Percentiles rank a stretch among this genome's conserved stretches.
Conservation (phyloP, 2,888 invertebrate genomes). For the Tupiocoris notatus region DNA sequence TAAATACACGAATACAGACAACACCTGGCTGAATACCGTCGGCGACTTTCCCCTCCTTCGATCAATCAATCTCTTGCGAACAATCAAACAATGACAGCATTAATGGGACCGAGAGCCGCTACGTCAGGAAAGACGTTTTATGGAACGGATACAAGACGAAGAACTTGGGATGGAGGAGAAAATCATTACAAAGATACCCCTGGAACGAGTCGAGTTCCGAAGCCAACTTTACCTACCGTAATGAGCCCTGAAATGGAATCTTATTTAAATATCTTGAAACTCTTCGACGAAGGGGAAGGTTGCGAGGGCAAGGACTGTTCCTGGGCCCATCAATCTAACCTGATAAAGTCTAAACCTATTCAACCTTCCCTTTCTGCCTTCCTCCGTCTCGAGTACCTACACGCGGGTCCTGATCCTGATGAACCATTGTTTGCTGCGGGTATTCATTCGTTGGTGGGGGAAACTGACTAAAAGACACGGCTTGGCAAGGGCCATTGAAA, state of each 20-base stretch:
- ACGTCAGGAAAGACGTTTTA: slow-evolving; percentile 17
- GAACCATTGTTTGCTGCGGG: slow-evolving; percentile 28
- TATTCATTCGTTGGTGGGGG: slow-evolving; percentile 13
- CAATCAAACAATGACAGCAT: slow-evolving; percentile 34
- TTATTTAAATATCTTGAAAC: slow-evolving; percentile 38
- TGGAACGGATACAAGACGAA: neutral
- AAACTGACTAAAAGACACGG: neutral
- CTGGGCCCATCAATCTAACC: slow-evolving; percentile 36
- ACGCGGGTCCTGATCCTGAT: neutral
- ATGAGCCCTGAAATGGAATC: slow-evolving; percentile 38
- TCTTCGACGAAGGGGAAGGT: slow-evolving; percentile 2
- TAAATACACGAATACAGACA: slow-evolving; percentile 7
- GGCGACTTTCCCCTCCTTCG: neutral
- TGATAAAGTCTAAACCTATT: slow-evolving; percentile 40
- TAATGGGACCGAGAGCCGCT: slow-evolving; percentile 23
- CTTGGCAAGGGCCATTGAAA: slow-evolving; percentile 16
- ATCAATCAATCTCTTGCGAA: slow-evolving; percentile 30
- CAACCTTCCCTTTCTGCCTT: slow-evolving; percentile 11
- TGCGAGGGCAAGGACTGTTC: slow-evolving; percentile 16
- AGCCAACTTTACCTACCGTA: slow-evolving; percentile 37
- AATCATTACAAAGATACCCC: slow-evolving; percentile 33
- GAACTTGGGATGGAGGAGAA: neutral
- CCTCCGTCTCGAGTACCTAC: neutral
- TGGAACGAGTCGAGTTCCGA: slow-evolving; percentile 26
- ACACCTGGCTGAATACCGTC: neutral